phyloP scores from a whole-genome alignment of 2,113 vertebrate genomes.

The Odocoileus virginianus region DNA sequence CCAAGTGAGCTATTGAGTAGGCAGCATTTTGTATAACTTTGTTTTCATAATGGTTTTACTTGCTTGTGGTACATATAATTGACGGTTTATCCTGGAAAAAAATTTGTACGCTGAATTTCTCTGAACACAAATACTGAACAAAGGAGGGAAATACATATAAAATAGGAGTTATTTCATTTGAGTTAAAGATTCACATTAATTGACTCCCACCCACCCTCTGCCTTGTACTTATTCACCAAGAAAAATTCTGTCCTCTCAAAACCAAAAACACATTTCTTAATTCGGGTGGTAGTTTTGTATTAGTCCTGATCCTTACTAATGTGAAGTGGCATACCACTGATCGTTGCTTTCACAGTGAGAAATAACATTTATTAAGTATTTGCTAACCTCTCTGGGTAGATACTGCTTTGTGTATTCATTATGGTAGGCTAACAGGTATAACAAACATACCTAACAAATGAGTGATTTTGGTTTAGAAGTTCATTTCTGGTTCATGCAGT shows the following conservation, averaged over 20 bases:
- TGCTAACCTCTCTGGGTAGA: neutral
- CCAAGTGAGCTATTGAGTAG: neutral
- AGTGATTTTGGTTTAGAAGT: neutral
- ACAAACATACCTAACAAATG: neutral
- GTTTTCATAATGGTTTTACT: neutral
- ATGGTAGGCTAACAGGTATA: neutral
- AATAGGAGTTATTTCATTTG: neutral
- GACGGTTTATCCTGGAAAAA: neutral
- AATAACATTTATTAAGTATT: neutral
- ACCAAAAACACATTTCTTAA: neutral
- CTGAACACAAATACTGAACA: neutral
- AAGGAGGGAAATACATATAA: neutral
- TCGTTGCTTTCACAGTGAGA: neutral
- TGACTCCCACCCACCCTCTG: neutral
- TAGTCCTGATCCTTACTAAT: neutral
- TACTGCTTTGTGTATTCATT: neutral
- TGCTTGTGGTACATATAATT: neutral
- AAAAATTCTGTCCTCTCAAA: neutral
- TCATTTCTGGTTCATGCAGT: neutral
- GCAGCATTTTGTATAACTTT: neutral
- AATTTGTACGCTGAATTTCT: neutral
- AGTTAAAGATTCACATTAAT: neutral
- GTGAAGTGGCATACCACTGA: neutral
- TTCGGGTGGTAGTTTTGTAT: neutral
- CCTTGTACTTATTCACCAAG: neutral